phyloP scores from a whole-genome alignment of 53 echinoderm and acorn worm species.

The Henricia sp. region DNA sequence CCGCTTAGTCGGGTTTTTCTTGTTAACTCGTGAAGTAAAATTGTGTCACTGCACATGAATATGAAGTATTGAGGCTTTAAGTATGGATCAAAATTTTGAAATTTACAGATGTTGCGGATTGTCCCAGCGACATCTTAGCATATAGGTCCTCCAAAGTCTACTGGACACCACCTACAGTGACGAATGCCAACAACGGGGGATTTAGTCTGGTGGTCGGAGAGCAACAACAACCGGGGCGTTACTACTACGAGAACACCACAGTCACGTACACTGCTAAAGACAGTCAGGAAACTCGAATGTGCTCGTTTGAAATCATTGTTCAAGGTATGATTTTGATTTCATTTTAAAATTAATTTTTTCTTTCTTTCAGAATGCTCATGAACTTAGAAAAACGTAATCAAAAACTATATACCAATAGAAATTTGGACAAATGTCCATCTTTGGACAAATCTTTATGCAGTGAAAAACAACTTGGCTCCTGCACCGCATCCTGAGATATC shows the following conservation, averaged over 20 bases:
- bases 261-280: slow-evolving; percentile 32
- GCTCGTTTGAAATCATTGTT: slow-evolving; percentile 9
- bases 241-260: slow-evolving; percentile 19
- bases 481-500: too few relatives aligned
- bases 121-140: not conserved
- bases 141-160: slow-evolving; percentile 11
- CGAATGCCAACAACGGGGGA: not conserved
- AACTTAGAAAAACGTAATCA: not conserved
- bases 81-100: too few relatives aligned
- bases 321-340: not conserved
- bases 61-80: too few relatives aligned
- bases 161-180: slow-evolving; percentile 29
- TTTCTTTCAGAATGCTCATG: not conserved
- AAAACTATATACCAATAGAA: not conserved
- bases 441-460: too few relatives aligned
- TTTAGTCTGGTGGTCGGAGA: not conserved
- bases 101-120: not conserved
- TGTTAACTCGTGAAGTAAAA: too few relatives aligned
- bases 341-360: not conserved
- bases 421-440: not conserved
- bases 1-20: too few relatives aligned
- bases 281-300: not conserved
- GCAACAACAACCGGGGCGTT: slow-evolving; percentile 13
- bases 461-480: too few relatives aligned
- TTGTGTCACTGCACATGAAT: too few relatives aligned